These are phyloP conservation scores for Venturia canescens DNA, from an alignment of 1,140 invertebrate species.

Conservation along the genomic window DNA sequence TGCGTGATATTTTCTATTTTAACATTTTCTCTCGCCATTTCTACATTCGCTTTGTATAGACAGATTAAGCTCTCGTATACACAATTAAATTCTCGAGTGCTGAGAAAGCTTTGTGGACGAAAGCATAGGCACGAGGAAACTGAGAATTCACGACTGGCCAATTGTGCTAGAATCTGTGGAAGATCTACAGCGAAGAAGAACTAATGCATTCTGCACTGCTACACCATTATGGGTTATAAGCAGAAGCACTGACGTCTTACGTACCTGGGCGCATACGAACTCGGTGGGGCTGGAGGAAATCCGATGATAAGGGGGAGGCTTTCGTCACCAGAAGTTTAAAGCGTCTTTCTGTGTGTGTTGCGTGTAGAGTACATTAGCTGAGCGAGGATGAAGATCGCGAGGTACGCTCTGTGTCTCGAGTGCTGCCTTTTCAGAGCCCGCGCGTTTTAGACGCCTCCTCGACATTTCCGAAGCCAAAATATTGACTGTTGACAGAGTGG, in stretches of 20 bases:
- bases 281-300: conserved; percentile 21
- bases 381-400: conserved; percentile 58
- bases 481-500: no score
- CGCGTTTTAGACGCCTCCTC: background rate
- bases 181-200: background rate
- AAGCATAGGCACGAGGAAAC: background rate
- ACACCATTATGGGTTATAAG: background rate
- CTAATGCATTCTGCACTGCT: conserved; percentile 1
- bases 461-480: no score
- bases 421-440: conserved; percentile 52
- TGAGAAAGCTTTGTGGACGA: conserved; percentile 1
- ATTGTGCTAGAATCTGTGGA: background rate
- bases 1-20: no score
- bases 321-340: conserved; percentile 39
- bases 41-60: background rate
- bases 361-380: conserved; percentile 40
- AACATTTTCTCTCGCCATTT: no score
- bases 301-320: conserved; percentile 2
- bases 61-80: background rate
- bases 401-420: conserved; percentile 57
- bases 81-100: background rate
- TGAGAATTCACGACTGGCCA: background rate
- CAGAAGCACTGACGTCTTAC: background rate
- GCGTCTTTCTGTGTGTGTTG: conserved; percentile 23
- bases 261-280: background rate